phyloP scores from a whole-genome alignment of 2,113 vertebrate genomes.

The Aleadryas rufinucha region DNA sequence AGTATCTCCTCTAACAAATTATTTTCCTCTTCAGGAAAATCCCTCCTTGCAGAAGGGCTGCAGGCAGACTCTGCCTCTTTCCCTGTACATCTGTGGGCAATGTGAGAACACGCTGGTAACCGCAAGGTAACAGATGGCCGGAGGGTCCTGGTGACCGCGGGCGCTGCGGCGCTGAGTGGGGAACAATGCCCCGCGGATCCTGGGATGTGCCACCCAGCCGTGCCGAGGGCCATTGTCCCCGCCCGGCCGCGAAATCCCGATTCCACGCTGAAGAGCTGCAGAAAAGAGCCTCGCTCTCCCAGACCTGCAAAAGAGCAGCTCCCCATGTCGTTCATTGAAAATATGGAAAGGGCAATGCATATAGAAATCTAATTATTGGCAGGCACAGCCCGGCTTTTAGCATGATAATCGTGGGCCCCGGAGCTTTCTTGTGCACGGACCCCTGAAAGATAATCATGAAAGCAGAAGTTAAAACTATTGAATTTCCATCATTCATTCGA shows the following conservation, averaged over 20 bases:
- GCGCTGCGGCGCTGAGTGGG: neutral
- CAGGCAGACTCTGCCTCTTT: neutral
- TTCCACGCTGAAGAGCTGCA: neutral
- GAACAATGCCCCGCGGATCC: neutral
- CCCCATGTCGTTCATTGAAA: neutral
- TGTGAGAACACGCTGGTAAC: neutral
- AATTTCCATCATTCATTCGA: neutral
- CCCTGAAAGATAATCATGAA: neutral
- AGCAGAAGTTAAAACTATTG: neutral
- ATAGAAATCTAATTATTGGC: conserved; percentile 25
- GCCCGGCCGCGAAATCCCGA: neutral
- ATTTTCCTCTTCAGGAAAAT: neutral
- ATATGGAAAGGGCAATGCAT: conserved; percentile 11
- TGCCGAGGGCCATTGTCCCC: neutral
- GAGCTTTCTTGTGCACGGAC: neutral
- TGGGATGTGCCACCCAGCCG: neutral
- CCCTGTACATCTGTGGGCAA: neutral
- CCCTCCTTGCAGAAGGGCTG: neutral
- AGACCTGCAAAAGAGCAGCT: conserved; percentile 4
- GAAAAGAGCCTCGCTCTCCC: neutral
- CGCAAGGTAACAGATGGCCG: conserved; percentile 11
- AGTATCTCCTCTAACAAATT: neutral
- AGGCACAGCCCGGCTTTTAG: neutral
- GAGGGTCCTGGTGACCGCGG: neutral
- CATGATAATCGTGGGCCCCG: neutral